Conservation (phyloP, 2,888 invertebrate genomes). For the Cantharis rufa region DNA sequence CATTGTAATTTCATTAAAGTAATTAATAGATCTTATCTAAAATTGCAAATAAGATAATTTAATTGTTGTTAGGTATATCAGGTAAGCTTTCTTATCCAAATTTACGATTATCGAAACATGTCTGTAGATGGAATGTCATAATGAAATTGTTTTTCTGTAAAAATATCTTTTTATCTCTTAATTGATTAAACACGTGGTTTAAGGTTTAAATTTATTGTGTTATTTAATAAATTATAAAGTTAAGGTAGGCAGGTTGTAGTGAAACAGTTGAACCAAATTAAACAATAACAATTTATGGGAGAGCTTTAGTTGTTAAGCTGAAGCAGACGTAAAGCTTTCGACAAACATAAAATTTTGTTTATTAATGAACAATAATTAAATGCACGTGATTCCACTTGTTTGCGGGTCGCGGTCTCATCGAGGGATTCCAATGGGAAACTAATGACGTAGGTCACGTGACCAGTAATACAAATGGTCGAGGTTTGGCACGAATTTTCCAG, state of each 20-base stretch:
- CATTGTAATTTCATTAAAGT: neutral
- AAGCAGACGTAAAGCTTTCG: neutral
- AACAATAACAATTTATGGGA: neutral
- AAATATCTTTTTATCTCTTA: neutral
- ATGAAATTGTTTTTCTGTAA: neutral
- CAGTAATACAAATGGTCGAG: slow-evolving; percentile 22
- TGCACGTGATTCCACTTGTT: slow-evolving; percentile 29
- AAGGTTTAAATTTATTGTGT: neutral
- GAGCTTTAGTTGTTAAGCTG: neutral
- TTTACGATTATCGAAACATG: neutral
- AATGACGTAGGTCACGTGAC: slow-evolving; percentile 27
- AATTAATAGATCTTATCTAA: neutral
- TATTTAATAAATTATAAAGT: neutral
- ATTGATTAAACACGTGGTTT: neutral
- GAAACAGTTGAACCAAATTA: neutral
- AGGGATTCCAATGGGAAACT: slow-evolving; percentile 25
- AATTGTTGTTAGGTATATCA: neutral
- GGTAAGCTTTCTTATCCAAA: neutral
- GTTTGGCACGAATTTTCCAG: slow-evolving; percentile 29
- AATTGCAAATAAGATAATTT: neutral
- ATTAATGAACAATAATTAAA: slow-evolving; percentile 20
- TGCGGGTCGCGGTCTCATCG: slow-evolving; percentile 17
- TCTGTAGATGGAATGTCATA: neutral
- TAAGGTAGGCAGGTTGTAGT: neutral
- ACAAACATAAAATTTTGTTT: neutral